phyloP scores from a whole-genome alignment of 2,797 vertebrate species.

The Centroberyx gerrardi region DNA sequence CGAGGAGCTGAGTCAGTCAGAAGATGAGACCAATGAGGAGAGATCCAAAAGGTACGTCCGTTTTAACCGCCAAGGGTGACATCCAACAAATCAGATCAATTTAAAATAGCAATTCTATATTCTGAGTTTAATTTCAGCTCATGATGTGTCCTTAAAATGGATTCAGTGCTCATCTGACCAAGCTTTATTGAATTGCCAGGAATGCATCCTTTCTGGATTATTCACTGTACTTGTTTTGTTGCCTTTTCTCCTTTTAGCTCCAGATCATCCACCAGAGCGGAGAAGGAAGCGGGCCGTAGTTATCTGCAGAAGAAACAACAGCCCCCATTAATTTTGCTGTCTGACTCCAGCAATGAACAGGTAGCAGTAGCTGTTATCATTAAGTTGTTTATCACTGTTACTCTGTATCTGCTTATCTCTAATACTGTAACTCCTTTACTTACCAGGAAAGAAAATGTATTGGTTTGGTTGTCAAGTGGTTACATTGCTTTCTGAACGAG shows the following conservation, averaged over 20 bases:
- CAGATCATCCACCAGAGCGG: conserved; percentile 83
- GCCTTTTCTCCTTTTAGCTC: background rate
- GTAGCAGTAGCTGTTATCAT: conserved; percentile 64
- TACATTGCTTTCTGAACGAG: background rate
- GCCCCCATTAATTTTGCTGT: conserved; percentile 90
- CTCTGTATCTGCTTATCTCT: background rate
- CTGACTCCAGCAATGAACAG: conserved; percentile 90
- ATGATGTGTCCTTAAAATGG: background rate
- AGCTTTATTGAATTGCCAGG: background rate
- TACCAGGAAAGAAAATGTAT: background rate
- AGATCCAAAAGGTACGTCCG: conserved; percentile 56
- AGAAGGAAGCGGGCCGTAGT: conserved; percentile 77
- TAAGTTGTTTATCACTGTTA: background rate
- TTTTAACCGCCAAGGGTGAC: background rate
- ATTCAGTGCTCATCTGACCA: background rate
- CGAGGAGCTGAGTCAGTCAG: conserved; percentile 87
- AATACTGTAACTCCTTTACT: background rate
- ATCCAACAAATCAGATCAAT: background rate
- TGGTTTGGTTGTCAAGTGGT: background rate
- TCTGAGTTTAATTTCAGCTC: background rate
- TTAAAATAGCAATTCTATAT: background rate
- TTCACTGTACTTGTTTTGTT: background rate
- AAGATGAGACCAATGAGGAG: conserved; percentile 81
- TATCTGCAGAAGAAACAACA: conserved; percentile 87
- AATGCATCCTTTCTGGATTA: background rate